Conservation (phyloP, 2,797 vertebrate species). For the Fundulus diaphanus region DNA sequence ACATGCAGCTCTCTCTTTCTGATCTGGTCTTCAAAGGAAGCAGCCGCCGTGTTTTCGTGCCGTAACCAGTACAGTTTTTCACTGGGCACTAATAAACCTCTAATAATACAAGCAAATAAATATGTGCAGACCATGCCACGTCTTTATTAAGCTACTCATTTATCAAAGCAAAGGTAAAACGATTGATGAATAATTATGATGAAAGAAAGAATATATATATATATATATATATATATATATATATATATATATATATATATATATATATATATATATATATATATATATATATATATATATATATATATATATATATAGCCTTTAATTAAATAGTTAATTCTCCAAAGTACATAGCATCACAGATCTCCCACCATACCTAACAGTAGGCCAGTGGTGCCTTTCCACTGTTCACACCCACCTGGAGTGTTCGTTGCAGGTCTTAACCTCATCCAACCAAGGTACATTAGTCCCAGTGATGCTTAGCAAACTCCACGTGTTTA, state of each 20-base stretch:
- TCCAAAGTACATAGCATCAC: no score
- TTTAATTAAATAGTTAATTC: no score
- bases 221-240: background rate
- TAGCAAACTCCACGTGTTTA: background rate
- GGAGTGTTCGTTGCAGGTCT: background rate
- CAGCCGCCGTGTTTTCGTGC: background rate
- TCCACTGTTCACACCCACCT: no score
- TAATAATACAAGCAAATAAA: background rate
- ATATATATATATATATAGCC: no score
- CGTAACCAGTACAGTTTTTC: background rate
- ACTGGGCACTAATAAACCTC: background rate
- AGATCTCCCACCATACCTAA: no score
- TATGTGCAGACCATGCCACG: background rate
- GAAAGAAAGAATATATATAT: no score
- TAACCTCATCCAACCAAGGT: background rate
- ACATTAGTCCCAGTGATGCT: background rate
- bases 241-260: background rate
- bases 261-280: background rate
- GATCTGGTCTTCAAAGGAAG: constrained; percentile 34
- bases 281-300: no score
- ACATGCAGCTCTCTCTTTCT: constrained; percentile 28
- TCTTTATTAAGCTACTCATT: background rate
- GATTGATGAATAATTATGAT: background rate
- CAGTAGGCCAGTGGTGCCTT: no score
- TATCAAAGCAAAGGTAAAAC: background rate